Percentiles rank a stretch among this genome's conserved stretches.
These are phyloP conservation scores for Strigamia crassipes DNA, from an alignment of 2,888 invertebrate species.

Conservation along the genomic window DNA sequence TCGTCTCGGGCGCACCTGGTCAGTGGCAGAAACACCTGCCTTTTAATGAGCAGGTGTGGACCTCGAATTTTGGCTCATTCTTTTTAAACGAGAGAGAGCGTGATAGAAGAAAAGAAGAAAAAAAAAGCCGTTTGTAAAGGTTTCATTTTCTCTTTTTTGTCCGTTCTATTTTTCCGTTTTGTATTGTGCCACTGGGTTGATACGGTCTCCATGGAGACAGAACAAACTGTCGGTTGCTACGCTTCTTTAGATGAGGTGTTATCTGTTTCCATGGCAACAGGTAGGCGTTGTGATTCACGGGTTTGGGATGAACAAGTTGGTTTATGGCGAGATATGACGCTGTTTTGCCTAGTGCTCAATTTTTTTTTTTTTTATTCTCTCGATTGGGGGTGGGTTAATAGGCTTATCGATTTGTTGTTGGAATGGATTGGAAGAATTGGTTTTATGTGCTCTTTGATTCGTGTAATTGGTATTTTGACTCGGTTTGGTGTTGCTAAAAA, in stretches of 20 bases:
- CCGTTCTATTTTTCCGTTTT: background rate
- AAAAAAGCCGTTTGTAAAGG: background rate
- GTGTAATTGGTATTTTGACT: constrained; percentile 30
- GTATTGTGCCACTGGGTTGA: constrained; percentile 1
- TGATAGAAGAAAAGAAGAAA: no score
- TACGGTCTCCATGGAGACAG: background rate
- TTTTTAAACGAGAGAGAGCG: background rate
- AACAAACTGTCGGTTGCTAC: constrained; percentile 1
- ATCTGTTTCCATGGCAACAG: constrained; percentile 5
- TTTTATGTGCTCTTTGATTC: constrained; percentile 22
- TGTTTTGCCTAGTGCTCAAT: background rate
- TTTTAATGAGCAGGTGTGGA: constrained; percentile 25
- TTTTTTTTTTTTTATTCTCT: background rate
- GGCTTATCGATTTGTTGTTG: background rate
- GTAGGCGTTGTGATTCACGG: background rate
- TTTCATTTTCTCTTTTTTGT: background rate
- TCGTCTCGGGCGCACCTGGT: constrained; percentile 6
- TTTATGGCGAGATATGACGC: background rate
- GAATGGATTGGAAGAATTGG: background rate
- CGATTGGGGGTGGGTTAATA: background rate
- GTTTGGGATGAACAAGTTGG: background rate
- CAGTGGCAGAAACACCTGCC: background rate
- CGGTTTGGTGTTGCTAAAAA: constrained; percentile 1
- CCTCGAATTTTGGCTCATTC: background rate
- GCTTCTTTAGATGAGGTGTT: constrained; percentile 10